Evolutionary conservation across 92 coral and sea anemone genomes (phyloP).

Genomic region (Heliopora coerulea): DNA sequence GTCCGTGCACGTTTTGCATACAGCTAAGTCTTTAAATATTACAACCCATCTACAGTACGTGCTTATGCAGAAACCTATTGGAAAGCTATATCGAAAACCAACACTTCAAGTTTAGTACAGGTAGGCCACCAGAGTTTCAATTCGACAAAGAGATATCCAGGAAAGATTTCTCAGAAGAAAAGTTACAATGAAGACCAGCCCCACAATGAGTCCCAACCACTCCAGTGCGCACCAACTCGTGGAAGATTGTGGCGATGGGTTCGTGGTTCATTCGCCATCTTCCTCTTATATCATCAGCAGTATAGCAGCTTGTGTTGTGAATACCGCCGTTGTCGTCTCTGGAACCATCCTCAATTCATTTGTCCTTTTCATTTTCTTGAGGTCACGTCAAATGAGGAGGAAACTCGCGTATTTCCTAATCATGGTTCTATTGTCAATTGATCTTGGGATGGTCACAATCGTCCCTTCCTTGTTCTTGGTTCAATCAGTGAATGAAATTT

Average conservation of each 20-base stretch:
- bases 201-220: too few relatives aligned
- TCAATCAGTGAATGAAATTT: not conserved
- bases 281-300: not conserved
- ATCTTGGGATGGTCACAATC: not conserved
- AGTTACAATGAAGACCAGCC: too few relatives aligned
- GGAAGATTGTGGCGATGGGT: not conserved
- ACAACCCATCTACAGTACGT: too few relatives aligned
- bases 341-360: constrained; percentile 14
- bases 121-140: too few relatives aligned
- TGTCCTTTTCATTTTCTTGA: constrained; percentile 16
- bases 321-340: not conserved
- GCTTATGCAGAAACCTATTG: too few relatives aligned
- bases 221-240: too few relatives aligned
- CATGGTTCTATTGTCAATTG: constrained; percentile 4
- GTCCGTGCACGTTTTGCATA: too few relatives aligned
- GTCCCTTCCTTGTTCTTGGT: not conserved
- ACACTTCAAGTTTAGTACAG: too few relatives aligned
- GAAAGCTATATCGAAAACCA: too few relatives aligned
- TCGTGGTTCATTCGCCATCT: constrained; percentile 10
- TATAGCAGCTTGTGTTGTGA: not conserved
- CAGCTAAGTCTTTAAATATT: too few relatives aligned
- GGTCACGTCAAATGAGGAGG: not conserved
- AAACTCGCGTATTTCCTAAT: constrained; percentile 11
- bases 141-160: too few relatives aligned
- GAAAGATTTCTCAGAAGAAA: too few relatives aligned